These are phyloP conservation scores for Sphaeridia pumilis DNA, from an alignment of 2,888 invertebrate species.

Conservation along the genomic window DNA sequence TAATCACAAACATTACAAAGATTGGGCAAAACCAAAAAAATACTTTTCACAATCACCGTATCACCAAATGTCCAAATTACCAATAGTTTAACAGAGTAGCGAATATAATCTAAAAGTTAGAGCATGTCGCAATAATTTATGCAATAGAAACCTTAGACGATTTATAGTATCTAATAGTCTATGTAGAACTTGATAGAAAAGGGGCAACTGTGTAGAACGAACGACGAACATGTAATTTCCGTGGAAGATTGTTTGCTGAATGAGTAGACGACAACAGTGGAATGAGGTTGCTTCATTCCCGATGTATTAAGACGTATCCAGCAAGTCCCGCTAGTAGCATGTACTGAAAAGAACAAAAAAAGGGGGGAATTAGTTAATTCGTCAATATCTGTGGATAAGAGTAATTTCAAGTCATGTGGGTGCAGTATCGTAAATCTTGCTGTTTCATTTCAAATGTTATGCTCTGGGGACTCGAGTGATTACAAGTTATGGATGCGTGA, in stretches of 20 bases:
- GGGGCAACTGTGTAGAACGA: neutral
- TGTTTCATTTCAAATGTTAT: too few species aligned
- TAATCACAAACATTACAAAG: too few species aligned
- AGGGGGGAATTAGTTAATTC: conserved; percentile 12
- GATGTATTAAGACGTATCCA: conserved; percentile 44
- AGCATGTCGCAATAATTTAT: conserved; percentile 5
- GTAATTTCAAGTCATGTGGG: neutral
- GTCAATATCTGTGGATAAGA: neutral
- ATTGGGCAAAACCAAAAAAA: too few species aligned
- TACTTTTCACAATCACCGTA: too few species aligned
- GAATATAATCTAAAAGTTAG: too few species aligned
- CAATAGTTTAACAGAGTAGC: too few species aligned
- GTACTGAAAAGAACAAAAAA: conserved; percentile 39
- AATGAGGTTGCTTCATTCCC: conserved; percentile 38
- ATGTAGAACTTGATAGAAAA: neutral
- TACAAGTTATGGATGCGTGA: too few species aligned
- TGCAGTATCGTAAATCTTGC: neutral
- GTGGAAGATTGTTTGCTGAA: too few species aligned
- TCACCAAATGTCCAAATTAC: too few species aligned
- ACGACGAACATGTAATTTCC: neutral
- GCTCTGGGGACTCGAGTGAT: too few species aligned
- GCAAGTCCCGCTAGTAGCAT: conserved; percentile 44
- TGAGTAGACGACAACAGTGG: neutral
- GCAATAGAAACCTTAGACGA: neutral
- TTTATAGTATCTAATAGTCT: conserved; percentile 2